Base-by-base conservation (phyloP, 2,888 invertebrate genomes). In the Andricus curvator region DNA sequence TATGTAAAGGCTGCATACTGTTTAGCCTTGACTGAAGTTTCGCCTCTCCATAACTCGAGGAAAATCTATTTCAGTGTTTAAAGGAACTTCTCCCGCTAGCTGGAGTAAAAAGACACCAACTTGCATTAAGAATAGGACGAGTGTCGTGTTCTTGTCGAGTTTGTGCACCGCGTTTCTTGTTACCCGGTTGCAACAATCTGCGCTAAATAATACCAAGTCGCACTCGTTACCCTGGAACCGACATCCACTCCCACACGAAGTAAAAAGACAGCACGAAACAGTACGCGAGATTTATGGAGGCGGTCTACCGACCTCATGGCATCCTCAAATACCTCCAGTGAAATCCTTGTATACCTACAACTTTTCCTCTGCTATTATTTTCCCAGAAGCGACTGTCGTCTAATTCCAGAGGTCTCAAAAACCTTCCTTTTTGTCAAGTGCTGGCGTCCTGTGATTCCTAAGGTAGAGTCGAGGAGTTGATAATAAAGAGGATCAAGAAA, bases 121-220 rank as follows among this genome's bases (percentile, higher is more conserved):
- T 9, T 74, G 51, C 51, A 56, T 74, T 51, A 74, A 74, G 33
- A 56, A 33, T 33, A 17, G 20, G 51, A 74, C 51, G 20, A 70
- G 29, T 33, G 51, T 74, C 51, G 74, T n/a, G 51, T 51, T 74
- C 51, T 74, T 56, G 74, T 56, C 56, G 51, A 13, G 33, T 56
- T 33, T 74, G 48, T 20, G 48, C 29, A 15, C n/a, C n/a, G 33
- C n/a, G 74, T 74, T 74, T 74, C 74, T 74, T 74, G 56, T 74
- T 74, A 74, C 56, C 29, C 33, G n/a, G 9, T 70, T 56, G 70
- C 20, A 20, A 51, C 51, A 70, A 70, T 74, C 74, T 74, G 56
- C n/a, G 74, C 33, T 56, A 74, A 74, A 74, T 74, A 74, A 74
- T 74, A 33, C 74, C 74, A 66, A 41, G 66, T 66, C 41, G 37